Percentiles rank a stretch among this genome's conserved stretches.
Evolutionary conservation across 2,113 vertebrate species (phyloP).

Genomic region (Hippolais icterina): DNA sequence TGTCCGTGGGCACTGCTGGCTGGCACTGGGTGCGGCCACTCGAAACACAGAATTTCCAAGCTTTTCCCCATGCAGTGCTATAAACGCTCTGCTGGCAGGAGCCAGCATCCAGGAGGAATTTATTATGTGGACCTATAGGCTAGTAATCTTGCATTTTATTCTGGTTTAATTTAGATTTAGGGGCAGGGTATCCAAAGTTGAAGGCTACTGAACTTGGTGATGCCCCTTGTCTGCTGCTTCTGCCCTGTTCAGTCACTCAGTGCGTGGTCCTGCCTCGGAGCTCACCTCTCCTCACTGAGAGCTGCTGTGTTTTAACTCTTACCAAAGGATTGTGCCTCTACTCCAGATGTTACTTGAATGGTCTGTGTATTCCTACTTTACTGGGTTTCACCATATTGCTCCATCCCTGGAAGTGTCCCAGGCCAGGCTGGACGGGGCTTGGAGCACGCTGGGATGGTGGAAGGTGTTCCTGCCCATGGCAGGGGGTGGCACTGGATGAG

Average conservation of each 20-base stretch:
- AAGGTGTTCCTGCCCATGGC: not conserved
- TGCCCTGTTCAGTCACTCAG: not conserved
- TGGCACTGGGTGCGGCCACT: rapidly evolving
- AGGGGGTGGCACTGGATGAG: not conserved
- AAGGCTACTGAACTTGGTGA: not conserved
- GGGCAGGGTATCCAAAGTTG: not conserved
- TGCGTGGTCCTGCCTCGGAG: rapidly evolving
- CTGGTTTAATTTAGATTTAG: not conserved
- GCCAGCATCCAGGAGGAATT: not conserved
- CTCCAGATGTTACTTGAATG: not conserved
- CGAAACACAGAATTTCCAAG: rapidly evolving
- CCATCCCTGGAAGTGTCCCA: not conserved
- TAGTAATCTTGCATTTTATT: not conserved
- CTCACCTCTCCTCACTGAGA: not conserved
- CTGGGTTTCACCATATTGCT: not conserved
- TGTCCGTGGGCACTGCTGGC: rapidly evolving
- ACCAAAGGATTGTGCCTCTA: not conserved
- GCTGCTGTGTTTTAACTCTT: not conserved
- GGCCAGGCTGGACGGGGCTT: rapidly evolving
- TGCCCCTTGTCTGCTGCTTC: not conserved
- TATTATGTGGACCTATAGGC: not conserved
- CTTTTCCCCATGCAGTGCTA: rapidly evolving
- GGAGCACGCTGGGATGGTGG: rapidly evolving
- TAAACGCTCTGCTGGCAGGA: not conserved
- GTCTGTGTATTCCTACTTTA: not conserved